Percentiles rank a stretch among this genome's conserved stretches.
Evolutionary conservation across 2,113 vertebrate species (phyloP).

Genomic region (Rhinogobius similis): DNA sequence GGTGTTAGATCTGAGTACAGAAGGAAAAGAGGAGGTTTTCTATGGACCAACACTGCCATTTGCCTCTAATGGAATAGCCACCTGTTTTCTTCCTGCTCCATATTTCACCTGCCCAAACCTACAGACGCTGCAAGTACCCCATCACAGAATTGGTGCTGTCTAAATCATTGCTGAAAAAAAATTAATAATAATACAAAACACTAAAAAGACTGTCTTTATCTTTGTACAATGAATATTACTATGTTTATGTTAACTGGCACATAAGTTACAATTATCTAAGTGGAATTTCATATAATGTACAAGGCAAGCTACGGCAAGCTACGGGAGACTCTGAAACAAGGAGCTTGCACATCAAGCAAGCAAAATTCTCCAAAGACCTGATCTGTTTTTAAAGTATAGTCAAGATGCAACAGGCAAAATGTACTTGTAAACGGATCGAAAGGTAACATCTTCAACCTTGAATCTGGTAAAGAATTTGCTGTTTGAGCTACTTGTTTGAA

Average conservation of each 20-base stretch:
- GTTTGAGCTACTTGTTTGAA: neutral
- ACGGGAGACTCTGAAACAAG: constrained; percentile 30
- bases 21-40: constrained; percentile 96
- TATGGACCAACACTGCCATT: constrained; percentile 95
- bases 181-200: neutral
- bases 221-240: constrained; percentile 14
- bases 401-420: constrained; percentile 10
- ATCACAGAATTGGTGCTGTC: constrained; percentile 87
- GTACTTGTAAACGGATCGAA: constrained; percentile 13
- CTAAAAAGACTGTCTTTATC: constrained; percentile 11
- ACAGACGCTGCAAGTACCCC: constrained; percentile 94
- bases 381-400: constrained; percentile 10
- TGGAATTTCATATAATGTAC: constrained; percentile 33
- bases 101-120: constrained; percentile 94
- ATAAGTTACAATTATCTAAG: constrained; percentile 2
- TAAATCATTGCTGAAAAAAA: constrained; percentile 21
- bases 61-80: constrained; percentile 93
- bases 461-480: neutral
- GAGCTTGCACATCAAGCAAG: constrained; percentile 12
- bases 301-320: constrained; percentile 38
- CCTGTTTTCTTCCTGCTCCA: constrained; percentile 93
- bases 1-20: constrained; percentile 92
- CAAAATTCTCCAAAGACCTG: constrained; percentile 41
- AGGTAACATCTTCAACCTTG: neutral
- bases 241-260: neutral